Conservation (phyloP, 1,140 invertebrate species). For the Bombus polaris region DNA sequence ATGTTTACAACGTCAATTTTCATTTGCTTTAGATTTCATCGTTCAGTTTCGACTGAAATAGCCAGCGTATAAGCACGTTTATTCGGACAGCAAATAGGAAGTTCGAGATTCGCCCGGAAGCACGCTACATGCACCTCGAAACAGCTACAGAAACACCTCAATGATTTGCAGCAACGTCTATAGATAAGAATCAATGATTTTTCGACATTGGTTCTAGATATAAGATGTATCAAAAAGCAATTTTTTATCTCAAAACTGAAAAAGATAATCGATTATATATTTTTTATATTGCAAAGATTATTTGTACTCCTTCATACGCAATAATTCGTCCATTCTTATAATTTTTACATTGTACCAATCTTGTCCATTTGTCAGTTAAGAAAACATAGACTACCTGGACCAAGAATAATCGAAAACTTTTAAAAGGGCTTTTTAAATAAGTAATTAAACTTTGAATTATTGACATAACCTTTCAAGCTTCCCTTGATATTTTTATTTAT, state of each 20-base stretch:
- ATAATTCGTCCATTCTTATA: too few species aligned
- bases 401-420: too few species aligned
- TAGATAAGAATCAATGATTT: neutral
- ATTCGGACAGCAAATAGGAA: slow-evolving; percentile 31
- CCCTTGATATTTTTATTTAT: too few species aligned
- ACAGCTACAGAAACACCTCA: neutral
- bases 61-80: slow-evolving; percentile 13
- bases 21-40: slow-evolving; percentile 21
- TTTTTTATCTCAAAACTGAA: neutral
- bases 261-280: too few species aligned
- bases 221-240: neutral
- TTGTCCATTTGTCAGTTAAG: too few species aligned
- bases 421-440: neutral
- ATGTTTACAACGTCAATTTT: slow-evolving; percentile 5
- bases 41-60: neutral
- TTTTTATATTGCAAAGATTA: too few species aligned
- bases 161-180: slow-evolving; percentile 10
- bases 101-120: slow-evolving; percentile 34
- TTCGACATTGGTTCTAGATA: neutral
- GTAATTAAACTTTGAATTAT: neutral
- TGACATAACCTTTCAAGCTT: neutral
- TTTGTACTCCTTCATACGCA: too few species aligned
- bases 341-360: too few species aligned
- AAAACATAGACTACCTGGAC: too few species aligned
- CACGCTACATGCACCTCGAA: slow-evolving; percentile 38